phyloP scores from a whole-genome alignment of 2,797 vertebrate genomes.

The Acrocephalus scirpaceus region DNA sequence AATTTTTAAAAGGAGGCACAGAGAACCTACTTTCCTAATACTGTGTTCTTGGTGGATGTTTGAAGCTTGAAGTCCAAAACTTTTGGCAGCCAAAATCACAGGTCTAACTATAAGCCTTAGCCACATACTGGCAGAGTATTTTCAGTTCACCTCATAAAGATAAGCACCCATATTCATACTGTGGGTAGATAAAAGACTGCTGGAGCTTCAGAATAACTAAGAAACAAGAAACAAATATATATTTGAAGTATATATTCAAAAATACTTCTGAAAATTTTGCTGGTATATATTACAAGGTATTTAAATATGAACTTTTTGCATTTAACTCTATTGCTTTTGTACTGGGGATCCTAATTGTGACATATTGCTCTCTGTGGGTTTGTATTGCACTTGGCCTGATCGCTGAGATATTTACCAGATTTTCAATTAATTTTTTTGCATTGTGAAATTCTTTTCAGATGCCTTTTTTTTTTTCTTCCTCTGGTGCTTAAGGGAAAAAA shows the following conservation, averaged over 20 bases:
- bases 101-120: neutral
- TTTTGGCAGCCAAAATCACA: neutral
- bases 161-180: neutral
- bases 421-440: neutral
- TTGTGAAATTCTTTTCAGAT: neutral
- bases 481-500: neutral
- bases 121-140: neutral
- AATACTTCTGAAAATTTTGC: neutral
- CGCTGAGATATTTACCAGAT: neutral
- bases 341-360: neutral
- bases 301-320: neutral
- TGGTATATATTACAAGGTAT: neutral
- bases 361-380: neutral
- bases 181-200: neutral
- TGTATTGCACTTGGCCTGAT: neutral
- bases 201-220: neutral
- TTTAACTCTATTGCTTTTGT: neutral
- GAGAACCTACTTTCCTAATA: neutral
- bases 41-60: neutral
- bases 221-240: too few relatives aligned
- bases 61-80: neutral
- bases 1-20: neutral
- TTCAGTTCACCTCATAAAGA: neutral
- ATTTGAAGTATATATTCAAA: too few relatives aligned
- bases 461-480: neutral